Evolutionary conservation across 2,113 vertebrate genomes (phyloP).

Genomic region (Colius striatus): DNA sequence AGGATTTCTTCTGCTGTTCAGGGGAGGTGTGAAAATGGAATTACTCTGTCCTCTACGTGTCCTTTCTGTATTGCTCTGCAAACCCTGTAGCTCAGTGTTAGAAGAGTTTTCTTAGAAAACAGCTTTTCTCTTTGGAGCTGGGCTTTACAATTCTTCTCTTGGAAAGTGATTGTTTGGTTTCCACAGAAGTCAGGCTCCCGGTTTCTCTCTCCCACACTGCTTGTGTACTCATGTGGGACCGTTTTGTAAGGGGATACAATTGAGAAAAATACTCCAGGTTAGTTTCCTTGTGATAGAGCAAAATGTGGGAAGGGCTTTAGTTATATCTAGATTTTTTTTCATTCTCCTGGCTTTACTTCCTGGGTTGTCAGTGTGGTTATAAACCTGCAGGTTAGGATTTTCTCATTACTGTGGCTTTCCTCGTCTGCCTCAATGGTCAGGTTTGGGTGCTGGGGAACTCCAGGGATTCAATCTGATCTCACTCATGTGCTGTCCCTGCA

Average conservation of each 20-base stretch:
- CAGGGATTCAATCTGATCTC: neutral
- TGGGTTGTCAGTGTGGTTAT: neutral
- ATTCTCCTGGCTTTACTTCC: neutral
- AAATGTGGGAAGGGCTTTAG: neutral
- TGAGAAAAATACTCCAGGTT: neutral
- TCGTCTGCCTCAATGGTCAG: neutral
- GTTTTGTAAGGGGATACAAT: neutral
- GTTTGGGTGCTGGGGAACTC: neutral
- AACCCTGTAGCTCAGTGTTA: neutral
- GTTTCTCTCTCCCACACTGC: neutral
- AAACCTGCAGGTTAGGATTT: neutral
- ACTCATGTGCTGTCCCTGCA: neutral
- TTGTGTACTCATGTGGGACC: neutral
- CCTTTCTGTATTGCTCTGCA: neutral
- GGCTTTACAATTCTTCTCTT: neutral
- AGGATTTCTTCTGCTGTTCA: neutral
- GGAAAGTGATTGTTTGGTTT: neutral
- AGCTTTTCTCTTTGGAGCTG: neutral
- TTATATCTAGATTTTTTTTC: neutral
- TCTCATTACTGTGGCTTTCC: neutral
- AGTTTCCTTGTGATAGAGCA: neutral
- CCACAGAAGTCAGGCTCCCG: neutral
- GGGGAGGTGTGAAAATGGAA: conserved; percentile 1
- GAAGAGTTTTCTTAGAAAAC: neutral
- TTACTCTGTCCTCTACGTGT: neutral